phyloP scores from a whole-genome alignment of 2,888 invertebrate genomes.

The Drosophila kanekoi region DNA sequence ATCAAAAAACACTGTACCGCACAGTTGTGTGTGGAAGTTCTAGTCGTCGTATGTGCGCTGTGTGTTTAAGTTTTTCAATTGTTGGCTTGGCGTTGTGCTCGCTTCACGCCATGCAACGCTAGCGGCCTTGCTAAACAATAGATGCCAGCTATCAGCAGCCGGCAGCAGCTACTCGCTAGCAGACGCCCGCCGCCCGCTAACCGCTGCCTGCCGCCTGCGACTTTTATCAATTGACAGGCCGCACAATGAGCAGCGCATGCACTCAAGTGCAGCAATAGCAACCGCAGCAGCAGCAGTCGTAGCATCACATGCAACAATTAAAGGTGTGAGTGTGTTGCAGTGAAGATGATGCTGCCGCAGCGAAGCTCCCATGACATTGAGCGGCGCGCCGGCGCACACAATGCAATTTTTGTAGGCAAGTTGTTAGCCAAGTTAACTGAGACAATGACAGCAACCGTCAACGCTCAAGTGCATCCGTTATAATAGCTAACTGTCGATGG shows the following conservation, averaged over 20 bases:
- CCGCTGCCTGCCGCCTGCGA: conserved; percentile 37
- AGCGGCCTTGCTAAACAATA: conserved; percentile 80
- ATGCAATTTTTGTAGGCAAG: conserved; percentile 53
- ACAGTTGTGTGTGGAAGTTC: conserved; percentile 21
- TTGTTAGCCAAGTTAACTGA: conserved; percentile 60
- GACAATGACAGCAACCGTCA: conserved; percentile 62
- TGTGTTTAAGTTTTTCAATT: conserved; percentile 35
- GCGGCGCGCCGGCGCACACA: conserved; percentile 55
- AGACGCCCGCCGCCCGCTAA: conserved; percentile 17
- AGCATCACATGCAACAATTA: conserved; percentile 68
- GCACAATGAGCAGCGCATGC: conserved; percentile 60
- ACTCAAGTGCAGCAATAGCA: conserved; percentile 53
- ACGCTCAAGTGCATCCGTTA: conserved; percentile 80
- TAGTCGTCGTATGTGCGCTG: conserved; percentile 11
- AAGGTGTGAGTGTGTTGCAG: conserved; percentile 49
- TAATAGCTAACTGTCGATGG: conserved; percentile 67
- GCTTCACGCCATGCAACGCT: conserved; percentile 74
- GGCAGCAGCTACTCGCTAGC: conserved; percentile 23
- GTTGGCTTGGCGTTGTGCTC: conserved; percentile 37
- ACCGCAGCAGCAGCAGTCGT: conserved; percentile 23
- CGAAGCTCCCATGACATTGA: conserved; percentile 81
- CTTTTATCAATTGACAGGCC: conserved; percentile 75
- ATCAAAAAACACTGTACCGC: conserved; percentile 24
- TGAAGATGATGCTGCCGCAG: conserved; percentile 46
- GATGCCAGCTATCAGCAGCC: conserved; percentile 52